A percentile compares a stretch with the other conserved stretches of the same genome.
These are phyloP conservation scores for Agrochola litura DNA, from an alignment of 2,888 invertebrate species.

Conservation along the genomic window DNA sequence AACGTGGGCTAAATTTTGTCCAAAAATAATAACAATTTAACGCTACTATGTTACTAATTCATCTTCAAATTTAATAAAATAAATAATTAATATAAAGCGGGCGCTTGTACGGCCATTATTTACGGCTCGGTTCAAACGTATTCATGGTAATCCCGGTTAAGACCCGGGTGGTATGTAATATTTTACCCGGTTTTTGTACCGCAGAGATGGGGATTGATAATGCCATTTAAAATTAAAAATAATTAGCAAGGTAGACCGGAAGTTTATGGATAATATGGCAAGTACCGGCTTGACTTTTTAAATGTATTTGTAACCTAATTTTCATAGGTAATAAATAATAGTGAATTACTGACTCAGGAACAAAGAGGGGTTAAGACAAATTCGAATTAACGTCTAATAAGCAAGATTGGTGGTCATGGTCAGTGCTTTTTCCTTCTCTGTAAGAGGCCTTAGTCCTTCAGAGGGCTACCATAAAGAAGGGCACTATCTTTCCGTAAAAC, in stretches of 20 bases:
- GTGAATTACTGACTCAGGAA: neutral
- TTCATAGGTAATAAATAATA: neutral
- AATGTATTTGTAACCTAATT: neutral
- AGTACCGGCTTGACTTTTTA: neutral
- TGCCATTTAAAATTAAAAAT: conserved; percentile 34
- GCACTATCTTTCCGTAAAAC: too few relatives aligned
- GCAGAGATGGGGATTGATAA: conserved; percentile 47
- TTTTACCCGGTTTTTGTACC: conserved; percentile 57
- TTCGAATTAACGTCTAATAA: neutral
- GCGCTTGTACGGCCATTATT: conserved; percentile 45
- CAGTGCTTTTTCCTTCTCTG: neutral
- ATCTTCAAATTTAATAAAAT: conserved; percentile 18
- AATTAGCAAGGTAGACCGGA: conserved; percentile 32
- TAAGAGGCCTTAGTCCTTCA: neutral
- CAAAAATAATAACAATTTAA: conserved; percentile 6
- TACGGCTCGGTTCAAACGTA: conserved; percentile 51
- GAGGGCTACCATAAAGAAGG: too few relatives aligned
- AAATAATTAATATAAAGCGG: conserved; percentile 27
- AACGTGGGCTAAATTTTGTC: neutral
- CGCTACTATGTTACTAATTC: conserved; percentile 21
- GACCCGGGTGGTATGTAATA: conserved; percentile 54
- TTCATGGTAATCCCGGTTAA: conserved; percentile 57
- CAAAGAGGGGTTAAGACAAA: neutral
- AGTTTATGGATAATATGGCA: conserved; percentile 20
- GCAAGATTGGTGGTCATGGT: neutral